A percentile compares a stretch with the other conserved stretches of the same genome.
phyloP scores from a whole-genome alignment of 2,113 vertebrate species.

The Pyrgilauda ruficollis region DNA sequence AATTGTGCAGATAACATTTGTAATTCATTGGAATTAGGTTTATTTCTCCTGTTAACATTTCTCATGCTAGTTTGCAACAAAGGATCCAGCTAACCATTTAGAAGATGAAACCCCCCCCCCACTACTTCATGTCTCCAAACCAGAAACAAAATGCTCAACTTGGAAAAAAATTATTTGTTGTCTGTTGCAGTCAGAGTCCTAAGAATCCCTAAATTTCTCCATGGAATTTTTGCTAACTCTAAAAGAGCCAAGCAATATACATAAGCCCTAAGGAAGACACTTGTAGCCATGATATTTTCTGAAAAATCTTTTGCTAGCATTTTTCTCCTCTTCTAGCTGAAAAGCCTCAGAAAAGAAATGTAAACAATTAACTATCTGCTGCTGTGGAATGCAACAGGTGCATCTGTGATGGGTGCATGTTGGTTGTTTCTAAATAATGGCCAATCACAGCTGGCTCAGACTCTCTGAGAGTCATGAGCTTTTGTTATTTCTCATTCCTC shows the following conservation, averaged over 20 bases:
- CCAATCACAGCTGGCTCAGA: too few species aligned
- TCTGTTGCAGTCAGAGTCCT: neutral
- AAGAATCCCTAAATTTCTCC: neutral
- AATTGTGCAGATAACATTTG: neutral
- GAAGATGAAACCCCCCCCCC: fast-evolving
- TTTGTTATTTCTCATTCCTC: too few species aligned
- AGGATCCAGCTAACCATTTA: neutral
- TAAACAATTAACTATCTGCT: too few species aligned
- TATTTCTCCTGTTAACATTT: neutral
- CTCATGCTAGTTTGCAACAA: neutral
- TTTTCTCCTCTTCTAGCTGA: too few species aligned
- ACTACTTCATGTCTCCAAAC: neutral
- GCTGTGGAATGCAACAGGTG: too few species aligned
- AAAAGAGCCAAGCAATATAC: neutral
- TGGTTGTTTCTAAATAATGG: too few species aligned
- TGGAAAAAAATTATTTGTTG: neutral
- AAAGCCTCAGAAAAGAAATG: too few species aligned
- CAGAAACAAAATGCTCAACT: neutral
- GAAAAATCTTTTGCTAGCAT: too few species aligned
- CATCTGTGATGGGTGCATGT: too few species aligned
- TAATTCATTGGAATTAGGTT: neutral
- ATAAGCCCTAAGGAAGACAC: neutral
- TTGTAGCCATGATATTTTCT: neutral
- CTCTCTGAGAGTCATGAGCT: too few species aligned
- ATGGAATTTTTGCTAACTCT: neutral